phyloP scores from a whole-genome alignment of 2,113 vertebrate genomes.

The Blennius ocellaris region DNA sequence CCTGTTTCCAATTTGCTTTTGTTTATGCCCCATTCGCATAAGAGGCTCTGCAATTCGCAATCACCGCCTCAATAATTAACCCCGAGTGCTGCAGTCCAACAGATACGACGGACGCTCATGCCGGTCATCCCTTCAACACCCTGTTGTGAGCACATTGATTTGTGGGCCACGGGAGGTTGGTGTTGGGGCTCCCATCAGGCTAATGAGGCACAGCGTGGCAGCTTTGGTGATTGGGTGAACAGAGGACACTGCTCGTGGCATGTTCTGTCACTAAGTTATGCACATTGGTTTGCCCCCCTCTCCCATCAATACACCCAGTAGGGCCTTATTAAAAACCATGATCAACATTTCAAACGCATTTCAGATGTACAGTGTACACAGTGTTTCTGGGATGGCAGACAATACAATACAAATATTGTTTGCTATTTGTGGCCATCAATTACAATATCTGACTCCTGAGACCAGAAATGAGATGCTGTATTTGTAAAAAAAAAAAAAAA shows the following conservation, averaged over 20 bases:
- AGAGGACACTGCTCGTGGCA: constrained; percentile 45
- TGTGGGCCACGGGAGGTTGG: constrained; percentile 59
- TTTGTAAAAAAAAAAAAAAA: constrained; percentile 1
- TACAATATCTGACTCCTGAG: constrained; percentile 5
- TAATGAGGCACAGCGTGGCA: constrained; percentile 72
- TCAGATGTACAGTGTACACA: constrained; percentile 17
- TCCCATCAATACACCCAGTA: constrained; percentile 7
- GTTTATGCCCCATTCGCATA: constrained; percentile 69
- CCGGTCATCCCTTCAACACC: constrained; percentile 42
- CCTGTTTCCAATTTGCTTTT: constrained; percentile 71
- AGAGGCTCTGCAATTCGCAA: constrained; percentile 67
- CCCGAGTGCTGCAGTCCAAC: constrained; percentile 39
- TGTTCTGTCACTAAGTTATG: constrained; percentile 57
- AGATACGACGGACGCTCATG: constrained; percentile 27
- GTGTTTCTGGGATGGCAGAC: constrained; percentile 3
- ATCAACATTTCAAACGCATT: constrained; percentile 19
- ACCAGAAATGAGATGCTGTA: background rate
- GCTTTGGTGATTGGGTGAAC: constrained; percentile 61
- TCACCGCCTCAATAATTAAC: constrained; percentile 73
- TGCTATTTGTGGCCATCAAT: constrained; percentile 27
- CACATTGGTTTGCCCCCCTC: constrained; percentile 15
- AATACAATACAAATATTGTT: background rate
- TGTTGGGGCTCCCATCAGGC: constrained; percentile 66
- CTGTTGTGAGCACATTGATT: constrained; percentile 71
- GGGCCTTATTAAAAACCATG: constrained; percentile 39